Percentiles rank a stretch among this genome's conserved stretches.
phyloP scores from a whole-genome alignment of 2,113 vertebrate genomes.

The Poeciliopsis turrubarensis region DNA sequence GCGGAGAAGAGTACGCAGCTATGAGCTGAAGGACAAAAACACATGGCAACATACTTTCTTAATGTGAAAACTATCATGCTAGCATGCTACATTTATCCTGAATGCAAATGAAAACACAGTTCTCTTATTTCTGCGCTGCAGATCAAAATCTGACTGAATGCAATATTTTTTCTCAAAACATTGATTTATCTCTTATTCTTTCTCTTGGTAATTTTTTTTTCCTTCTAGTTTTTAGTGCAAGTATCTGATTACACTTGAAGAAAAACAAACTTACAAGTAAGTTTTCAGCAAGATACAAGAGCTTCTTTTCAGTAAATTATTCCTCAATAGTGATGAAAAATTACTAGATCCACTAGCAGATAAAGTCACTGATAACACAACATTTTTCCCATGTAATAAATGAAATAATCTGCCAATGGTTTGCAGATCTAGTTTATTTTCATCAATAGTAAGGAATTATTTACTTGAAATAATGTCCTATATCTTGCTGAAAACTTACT shows the following conservation, averaged over 20 bases:
- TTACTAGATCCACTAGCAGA: no score
- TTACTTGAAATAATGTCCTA: no score
- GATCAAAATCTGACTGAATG: background rate
- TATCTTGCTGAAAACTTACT: no score
- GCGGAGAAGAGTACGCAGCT: slow-evolving; percentile 79
- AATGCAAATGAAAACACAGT: background rate
- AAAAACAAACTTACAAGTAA: no score
- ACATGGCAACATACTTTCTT: background rate
- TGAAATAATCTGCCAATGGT: no score
- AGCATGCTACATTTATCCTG: background rate
- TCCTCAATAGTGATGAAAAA: no score
- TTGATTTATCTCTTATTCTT: background rate
- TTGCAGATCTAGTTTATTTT: background rate
- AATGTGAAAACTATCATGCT: background rate
- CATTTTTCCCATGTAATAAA: no score
- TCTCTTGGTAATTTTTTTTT: no score
- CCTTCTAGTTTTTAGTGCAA: background rate
- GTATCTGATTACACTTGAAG: no score
- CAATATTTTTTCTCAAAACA: background rate
- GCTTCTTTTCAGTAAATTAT: no score
- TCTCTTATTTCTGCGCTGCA: background rate
- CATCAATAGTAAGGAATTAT: background rate
- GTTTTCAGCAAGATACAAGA: no score
- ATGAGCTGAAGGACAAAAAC: slow-evolving; percentile 68
- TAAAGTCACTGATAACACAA: no score